Evolutionary conservation across 2,797 vertebrate species (phyloP).

Genomic region (Leucoraja ocellata): DNA sequence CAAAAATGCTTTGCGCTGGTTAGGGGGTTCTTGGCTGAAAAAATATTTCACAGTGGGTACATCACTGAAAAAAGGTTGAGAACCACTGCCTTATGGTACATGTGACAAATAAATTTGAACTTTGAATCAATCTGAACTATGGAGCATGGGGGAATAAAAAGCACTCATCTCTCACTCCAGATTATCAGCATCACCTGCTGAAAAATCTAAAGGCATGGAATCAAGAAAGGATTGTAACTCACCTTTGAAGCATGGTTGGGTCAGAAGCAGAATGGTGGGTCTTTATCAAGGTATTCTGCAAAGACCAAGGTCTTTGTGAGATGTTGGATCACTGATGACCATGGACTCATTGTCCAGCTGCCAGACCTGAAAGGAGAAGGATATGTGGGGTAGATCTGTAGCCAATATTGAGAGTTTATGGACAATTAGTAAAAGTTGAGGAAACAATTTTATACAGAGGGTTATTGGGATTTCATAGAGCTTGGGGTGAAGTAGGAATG

Average conservation of each 20-base stretch:
- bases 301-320: not conserved
- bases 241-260: not conserved
- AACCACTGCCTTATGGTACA: no score
- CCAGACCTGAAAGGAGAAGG: not conserved
- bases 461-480: no score
- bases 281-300: not conserved
- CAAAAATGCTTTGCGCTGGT: no score
- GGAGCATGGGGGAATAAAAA: not conserved
- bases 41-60: no score
- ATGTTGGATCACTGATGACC: not conserved
- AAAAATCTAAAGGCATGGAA: not conserved
- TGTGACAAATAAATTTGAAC: no score
- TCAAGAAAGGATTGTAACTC: not conserved
- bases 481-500: no score
- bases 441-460: no score
- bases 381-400: not conserved
- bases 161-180: not conserved
- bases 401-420: no score
- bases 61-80: no score
- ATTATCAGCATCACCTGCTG: not conserved
- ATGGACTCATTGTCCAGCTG: not conserved
- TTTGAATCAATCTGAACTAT: not conserved
- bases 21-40: no score
- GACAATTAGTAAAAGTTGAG: no score
- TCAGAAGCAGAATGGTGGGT: not conserved